Conservation (phyloP, 23 tunicate genomes). For the Ciona savignyi region DNA sequence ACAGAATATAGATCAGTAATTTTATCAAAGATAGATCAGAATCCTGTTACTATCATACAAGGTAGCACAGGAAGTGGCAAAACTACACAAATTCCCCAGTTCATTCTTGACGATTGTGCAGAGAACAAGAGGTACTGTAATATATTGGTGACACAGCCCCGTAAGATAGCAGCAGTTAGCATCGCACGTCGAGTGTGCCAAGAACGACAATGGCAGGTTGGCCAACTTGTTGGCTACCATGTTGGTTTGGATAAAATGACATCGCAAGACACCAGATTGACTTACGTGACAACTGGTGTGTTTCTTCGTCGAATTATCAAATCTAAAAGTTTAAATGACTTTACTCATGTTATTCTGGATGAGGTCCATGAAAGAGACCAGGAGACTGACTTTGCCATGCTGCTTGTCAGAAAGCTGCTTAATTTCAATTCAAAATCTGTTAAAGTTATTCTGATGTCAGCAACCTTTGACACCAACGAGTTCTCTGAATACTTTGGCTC, state of each 20-base stretch:
- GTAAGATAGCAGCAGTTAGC: constrained; percentile 79
- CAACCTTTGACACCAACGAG: constrained; percentile 49
- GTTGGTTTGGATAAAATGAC: constrained; percentile 85
- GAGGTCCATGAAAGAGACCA: constrained; percentile 93
- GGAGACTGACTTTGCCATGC: constrained; percentile 86
- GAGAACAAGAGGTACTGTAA: constrained; percentile 42
- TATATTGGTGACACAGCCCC: constrained; percentile 87
- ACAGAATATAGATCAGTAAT: background rate
- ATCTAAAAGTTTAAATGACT: constrained; percentile 45
- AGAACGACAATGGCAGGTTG: constrained; percentile 81
- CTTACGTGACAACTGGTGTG: constrained; percentile 86
- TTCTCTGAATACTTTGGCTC: constrained; percentile 77
- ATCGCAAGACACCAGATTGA: constrained; percentile 79
- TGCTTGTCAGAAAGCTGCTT: constrained; percentile 61
- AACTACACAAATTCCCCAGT: constrained; percentile 99
- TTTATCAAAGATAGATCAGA: background rate
- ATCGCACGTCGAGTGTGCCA: constrained; percentile 77
- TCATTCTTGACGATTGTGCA: constrained; percentile 66
- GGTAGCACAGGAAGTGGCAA: constrained; percentile 99
- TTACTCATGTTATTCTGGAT: constrained; percentile 90
- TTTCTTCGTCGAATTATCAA: constrained; percentile 56
- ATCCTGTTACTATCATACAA: constrained; percentile 74
- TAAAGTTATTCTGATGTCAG: constrained; percentile 94
- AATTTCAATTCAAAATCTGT: constrained; percentile 59
- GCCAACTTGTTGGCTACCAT: constrained; percentile 93